Evolutionary conservation across 2,113 vertebrate species (phyloP).

Genomic region (Chaenocephalus aceratus): DNA sequence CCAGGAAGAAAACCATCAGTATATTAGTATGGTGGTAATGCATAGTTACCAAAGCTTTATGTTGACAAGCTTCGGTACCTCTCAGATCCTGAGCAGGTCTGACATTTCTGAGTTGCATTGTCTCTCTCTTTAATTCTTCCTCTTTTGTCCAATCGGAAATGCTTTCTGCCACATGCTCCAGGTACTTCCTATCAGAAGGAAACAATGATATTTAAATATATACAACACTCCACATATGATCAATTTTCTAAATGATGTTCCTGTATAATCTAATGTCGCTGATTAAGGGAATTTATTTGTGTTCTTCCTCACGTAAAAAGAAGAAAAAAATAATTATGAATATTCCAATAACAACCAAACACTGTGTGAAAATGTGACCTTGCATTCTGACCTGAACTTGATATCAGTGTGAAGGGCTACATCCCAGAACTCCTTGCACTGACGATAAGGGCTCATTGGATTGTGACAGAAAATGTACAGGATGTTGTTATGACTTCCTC

Average conservation of each 20-base stretch:
- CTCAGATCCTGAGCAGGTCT: constrained; percentile 31
- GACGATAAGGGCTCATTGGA: constrained; percentile 85
- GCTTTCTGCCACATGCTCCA: constrained; percentile 87
- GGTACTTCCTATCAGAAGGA: constrained; percentile 84
- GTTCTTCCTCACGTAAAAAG: background rate
- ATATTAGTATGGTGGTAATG: background rate
- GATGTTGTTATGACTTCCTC: constrained; percentile 85
- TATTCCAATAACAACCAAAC: too few relatives aligned
- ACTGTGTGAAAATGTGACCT: background rate
- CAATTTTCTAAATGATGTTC: background rate
- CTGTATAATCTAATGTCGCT: background rate
- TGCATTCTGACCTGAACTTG: constrained; percentile 90
- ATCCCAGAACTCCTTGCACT: constrained; percentile 87
- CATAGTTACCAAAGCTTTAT: rapidly evolving
- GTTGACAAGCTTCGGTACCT: constrained; percentile 18
- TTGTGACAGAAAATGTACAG: constrained; percentile 91
- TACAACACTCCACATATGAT: background rate
- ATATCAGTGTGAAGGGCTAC: constrained; percentile 89
- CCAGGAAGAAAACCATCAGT: background rate
- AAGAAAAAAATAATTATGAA: background rate
- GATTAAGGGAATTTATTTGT: background rate
- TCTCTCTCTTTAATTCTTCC: constrained; percentile 86
- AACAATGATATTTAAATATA: background rate
- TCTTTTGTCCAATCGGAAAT: constrained; percentile 87
- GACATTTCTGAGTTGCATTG: constrained; percentile 25